A percentile compares a stretch with the other conserved stretches of the same genome.
phyloP scores from a whole-genome alignment of 2,888 invertebrate genomes.

The Athetis lepigone region DNA sequence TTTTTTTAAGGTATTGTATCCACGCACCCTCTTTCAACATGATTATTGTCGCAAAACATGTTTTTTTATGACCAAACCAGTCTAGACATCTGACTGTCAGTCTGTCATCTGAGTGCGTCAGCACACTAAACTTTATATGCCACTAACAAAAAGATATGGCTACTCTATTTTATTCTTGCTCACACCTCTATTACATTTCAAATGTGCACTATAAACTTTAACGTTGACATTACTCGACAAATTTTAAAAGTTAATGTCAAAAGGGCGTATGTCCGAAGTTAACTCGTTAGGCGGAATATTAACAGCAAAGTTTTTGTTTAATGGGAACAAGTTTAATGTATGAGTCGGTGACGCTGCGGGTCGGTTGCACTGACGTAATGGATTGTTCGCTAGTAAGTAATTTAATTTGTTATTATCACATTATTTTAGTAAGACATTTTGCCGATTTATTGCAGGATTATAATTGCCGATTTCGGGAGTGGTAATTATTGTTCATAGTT shows the following conservation, averaged over 20 bases:
- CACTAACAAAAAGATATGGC: slow-evolving; percentile 38
- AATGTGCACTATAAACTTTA: slow-evolving; percentile 59
- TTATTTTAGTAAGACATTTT: background rate
- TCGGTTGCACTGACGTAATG: slow-evolving; percentile 46
- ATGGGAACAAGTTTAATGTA: slow-evolving; percentile 79
- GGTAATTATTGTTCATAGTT: too few relatives aligned
- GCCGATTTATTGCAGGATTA: background rate
- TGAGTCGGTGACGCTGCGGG: slow-evolving; percentile 61
- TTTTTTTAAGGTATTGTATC: too few relatives aligned
- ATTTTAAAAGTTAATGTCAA: slow-evolving; percentile 74
- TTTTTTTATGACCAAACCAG: slow-evolving; percentile 17
- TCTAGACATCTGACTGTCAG: slow-evolving; percentile 21
- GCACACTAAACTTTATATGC: slow-evolving; percentile 29
- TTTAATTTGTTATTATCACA: slow-evolving; percentile 54
- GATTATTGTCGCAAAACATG: background rate
- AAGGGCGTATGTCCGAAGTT: slow-evolving; percentile 77
- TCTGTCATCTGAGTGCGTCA: slow-evolving; percentile 25
- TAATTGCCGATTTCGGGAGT: background rate
- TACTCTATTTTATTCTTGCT: slow-evolving; percentile 51
- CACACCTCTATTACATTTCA: slow-evolving; percentile 44
- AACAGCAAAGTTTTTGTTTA: slow-evolving; percentile 85
- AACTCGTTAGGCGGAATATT: slow-evolving; percentile 83
- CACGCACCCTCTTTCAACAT: background rate
- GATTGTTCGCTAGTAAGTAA: slow-evolving; percentile 42
- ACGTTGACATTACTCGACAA: slow-evolving; percentile 56